phyloP scores from a whole-genome alignment of 2,113 vertebrate genomes.

The Gadus chalcogrammus region DNA sequence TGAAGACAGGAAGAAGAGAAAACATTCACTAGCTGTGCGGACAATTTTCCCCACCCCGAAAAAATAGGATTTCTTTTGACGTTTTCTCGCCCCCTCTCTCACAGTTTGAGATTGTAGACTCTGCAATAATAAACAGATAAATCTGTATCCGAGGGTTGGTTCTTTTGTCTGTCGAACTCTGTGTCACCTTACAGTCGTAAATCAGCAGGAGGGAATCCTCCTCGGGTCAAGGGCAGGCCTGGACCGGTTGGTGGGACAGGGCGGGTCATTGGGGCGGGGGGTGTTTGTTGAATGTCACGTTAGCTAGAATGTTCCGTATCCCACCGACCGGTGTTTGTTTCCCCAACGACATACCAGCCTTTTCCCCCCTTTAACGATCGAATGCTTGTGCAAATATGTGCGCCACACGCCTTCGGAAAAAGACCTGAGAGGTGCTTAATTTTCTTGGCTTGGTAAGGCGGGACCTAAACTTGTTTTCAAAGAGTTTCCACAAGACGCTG shows the following conservation, averaged over 20 bases:
- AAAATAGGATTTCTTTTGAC: too few species aligned
- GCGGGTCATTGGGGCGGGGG: too few species aligned
- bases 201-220: conserved; percentile 51
- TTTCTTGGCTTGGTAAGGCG: conserved; percentile 31
- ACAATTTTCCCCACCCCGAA: too few species aligned
- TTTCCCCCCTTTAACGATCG: conserved; percentile 30
- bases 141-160: conserved; percentile 64
- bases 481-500: conserved; percentile 1
- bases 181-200: conserved; percentile 59
- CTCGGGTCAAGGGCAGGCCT: conserved; percentile 42
- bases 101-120: too few species aligned
- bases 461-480: conserved; percentile 8
- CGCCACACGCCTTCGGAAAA: conserved; percentile 40
- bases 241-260: conserved; percentile 14
- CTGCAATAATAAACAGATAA: conserved; percentile 66
- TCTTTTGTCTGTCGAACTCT: conserved; percentile 55
- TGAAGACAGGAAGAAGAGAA: conserved; percentile 14
- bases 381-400: conserved; percentile 39
- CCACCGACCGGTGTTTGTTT: background rate
- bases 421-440: conserved; percentile 32
- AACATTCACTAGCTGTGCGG: too few species aligned
- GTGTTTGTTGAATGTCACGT: conserved; percentile 27
- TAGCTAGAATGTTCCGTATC: conserved; percentile 13
- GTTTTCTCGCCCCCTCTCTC: too few species aligned
- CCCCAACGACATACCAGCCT: conserved; percentile 1